Percentiles rank a stretch among this genome's conserved stretches.
These are phyloP conservation scores for Propithecus perrieri DNA, from an alignment of 2,797 vertebrate species.

Conservation along the genomic window DNA sequence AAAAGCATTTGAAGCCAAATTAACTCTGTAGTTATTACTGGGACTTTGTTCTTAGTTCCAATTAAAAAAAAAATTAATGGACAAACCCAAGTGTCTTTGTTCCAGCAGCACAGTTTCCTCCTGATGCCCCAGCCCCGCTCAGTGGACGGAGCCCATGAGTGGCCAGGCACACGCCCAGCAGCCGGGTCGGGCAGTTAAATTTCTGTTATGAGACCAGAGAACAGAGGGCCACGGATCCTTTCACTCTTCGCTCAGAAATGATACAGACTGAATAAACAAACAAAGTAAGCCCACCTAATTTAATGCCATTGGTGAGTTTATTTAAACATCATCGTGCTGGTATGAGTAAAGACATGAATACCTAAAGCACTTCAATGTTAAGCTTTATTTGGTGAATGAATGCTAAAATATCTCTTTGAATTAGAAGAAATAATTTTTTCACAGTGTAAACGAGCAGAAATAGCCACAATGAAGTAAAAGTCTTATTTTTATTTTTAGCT, in stretches of 20 bases:
- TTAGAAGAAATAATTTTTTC: slow-evolving; percentile 7
- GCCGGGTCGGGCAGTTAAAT: fast-evolving
- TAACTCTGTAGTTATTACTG: not conserved
- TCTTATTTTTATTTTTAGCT: not conserved
- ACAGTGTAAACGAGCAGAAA: not conserved
- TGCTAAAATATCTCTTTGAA: not conserved
- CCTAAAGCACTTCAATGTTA: not conserved
- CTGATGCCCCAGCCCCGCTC: too few relatives aligned
- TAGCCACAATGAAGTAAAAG: not conserved
- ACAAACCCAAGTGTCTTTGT: not conserved
- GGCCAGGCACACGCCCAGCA: fast-evolving
- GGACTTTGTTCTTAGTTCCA: slow-evolving; percentile 6
- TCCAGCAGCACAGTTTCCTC: not conserved
- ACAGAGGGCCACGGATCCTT: not conserved
- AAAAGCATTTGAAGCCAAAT: not conserved
- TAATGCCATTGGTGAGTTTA: not conserved
- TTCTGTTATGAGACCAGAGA: not conserved
- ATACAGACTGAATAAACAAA: not conserved
- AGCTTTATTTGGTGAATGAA: not conserved
- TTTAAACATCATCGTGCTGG: not conserved
- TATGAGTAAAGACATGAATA: not conserved
- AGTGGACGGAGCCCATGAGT: fast-evolving
- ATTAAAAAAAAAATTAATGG: not conserved
- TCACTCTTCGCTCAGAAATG: too few relatives aligned
- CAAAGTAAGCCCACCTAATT: not conserved